Evolutionary conservation across 2,113 vertebrate genomes (phyloP).

Genomic region (Brachirus orientalis): DNA sequence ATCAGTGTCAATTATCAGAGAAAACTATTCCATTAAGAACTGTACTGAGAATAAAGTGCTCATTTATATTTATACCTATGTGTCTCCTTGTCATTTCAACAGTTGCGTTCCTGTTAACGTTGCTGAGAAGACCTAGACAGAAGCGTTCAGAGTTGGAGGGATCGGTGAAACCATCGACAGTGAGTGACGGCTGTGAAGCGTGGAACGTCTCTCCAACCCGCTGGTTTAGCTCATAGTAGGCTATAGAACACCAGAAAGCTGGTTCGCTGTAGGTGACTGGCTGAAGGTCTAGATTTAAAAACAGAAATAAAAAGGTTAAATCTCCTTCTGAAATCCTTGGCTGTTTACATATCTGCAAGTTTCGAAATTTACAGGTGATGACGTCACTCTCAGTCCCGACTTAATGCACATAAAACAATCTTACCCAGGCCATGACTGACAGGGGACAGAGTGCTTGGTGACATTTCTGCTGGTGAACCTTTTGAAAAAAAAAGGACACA

Average conservation of each 20-base stretch:
- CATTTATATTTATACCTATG: conserved; percentile 86
- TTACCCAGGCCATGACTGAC: conserved; percentile 95
- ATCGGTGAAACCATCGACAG: conserved; percentile 97
- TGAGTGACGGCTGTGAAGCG: conserved; percentile 96
- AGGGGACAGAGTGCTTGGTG: conserved; percentile 93
- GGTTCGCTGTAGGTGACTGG: conserved; percentile 98
- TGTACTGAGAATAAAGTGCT: too few species aligned
- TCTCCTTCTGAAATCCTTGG: background rate
- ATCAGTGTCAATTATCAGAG: background rate
- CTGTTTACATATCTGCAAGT: too few species aligned
- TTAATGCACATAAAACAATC: too few species aligned
- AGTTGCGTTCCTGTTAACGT: conserved; percentile 96
- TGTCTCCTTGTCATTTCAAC: conserved; percentile 99
- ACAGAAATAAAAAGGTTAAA: background rate
- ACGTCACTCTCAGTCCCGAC: too few species aligned
- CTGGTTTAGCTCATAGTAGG: conserved; percentile 98
- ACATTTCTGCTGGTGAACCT: conserved; percentile 98
- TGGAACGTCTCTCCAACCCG: conserved; percentile 98
- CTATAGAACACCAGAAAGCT: conserved; percentile 99
- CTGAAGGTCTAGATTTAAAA: conserved; percentile 87
- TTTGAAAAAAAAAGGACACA: conserved; percentile 10
- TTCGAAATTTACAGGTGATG: too few species aligned
- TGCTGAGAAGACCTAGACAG: conserved; percentile 96
- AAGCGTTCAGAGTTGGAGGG: conserved; percentile 98
- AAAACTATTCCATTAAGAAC: background rate